Evolutionary conservation across 2,797 vertebrate genomes (phyloP).

Genomic region (Hipposideros larvatus): DNA sequence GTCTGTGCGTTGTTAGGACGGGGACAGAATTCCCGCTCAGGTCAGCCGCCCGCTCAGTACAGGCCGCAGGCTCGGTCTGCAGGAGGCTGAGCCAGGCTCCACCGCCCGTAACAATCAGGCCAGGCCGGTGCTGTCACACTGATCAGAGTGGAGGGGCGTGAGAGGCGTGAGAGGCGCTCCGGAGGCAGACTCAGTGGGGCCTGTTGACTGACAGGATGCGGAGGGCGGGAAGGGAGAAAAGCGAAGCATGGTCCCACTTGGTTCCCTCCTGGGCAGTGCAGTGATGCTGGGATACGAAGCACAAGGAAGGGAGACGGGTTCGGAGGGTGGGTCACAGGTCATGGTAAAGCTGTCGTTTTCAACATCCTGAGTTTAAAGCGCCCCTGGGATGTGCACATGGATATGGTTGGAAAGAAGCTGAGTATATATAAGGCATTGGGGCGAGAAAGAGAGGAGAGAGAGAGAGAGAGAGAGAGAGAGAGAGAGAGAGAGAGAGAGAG

Average conservation of each 20-base stretch:
- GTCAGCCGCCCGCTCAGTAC: accelerated
- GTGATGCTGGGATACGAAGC: accelerated
- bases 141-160: accelerated
- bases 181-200: background rate
- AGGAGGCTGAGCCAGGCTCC: too few relatives aligned
- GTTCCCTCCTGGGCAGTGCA: accelerated
- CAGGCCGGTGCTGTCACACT: accelerated
- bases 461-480: background rate
- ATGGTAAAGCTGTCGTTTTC: background rate
- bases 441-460: too few relatives aligned
- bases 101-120: accelerated
- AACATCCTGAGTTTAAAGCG: background rate
- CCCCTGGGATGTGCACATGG: background rate
- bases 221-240: background rate
- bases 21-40: accelerated
- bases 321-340: accelerated
- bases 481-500: background rate
- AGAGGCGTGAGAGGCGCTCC: background rate
- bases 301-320: accelerated
- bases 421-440: background rate
- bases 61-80: background rate
- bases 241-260: accelerated
- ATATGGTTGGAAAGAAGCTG: background rate
- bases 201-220: accelerated
- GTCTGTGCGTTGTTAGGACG: accelerated